Conservation (phyloP, 2,797 vertebrate genomes). For the Peromyscus aztecus region DNA sequence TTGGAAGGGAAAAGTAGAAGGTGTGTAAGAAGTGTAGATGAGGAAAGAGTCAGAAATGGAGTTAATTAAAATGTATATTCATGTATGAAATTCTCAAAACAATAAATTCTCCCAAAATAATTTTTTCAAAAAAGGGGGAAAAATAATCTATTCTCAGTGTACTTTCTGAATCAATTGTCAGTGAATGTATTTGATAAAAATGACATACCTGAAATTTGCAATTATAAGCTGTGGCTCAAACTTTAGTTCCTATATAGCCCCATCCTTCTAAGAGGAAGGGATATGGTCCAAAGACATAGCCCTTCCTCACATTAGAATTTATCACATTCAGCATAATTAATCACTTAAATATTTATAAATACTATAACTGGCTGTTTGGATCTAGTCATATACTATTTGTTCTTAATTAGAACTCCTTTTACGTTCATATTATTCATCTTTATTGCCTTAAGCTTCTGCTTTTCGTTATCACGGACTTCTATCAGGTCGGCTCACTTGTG, state of each 20-base stretch:
- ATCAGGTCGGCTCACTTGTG: not conserved
- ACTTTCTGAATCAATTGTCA: not conserved
- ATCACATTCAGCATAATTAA: not conserved
- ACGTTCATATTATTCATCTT: not conserved
- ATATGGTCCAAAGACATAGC: not conserved
- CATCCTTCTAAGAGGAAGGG: not conserved
- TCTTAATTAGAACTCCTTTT: not conserved
- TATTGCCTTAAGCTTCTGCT: not conserved
- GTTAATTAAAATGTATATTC: not conserved
- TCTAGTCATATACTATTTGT: not conserved
- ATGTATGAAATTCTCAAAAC: no score
- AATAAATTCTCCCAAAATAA: not conserved
- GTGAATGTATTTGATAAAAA: not conserved
- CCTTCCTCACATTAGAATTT: not conserved
- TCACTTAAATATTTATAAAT: not conserved
- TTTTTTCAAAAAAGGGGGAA: not conserved
- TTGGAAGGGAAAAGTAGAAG: not conserved
- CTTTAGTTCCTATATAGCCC: not conserved
- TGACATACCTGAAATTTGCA: not conserved
- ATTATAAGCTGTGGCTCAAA: not conserved
- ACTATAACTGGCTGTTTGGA: not conserved
- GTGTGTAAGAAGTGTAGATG: not conserved
- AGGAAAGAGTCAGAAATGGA: not conserved
- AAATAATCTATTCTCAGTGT: not conserved
- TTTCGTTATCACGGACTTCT: fast-evolving